Percentiles rank a stretch among this genome's conserved stretches.
Evolutionary conservation across 1,140 invertebrate species (phyloP).

Genomic region (Drosophila quadrilineata): DNA sequence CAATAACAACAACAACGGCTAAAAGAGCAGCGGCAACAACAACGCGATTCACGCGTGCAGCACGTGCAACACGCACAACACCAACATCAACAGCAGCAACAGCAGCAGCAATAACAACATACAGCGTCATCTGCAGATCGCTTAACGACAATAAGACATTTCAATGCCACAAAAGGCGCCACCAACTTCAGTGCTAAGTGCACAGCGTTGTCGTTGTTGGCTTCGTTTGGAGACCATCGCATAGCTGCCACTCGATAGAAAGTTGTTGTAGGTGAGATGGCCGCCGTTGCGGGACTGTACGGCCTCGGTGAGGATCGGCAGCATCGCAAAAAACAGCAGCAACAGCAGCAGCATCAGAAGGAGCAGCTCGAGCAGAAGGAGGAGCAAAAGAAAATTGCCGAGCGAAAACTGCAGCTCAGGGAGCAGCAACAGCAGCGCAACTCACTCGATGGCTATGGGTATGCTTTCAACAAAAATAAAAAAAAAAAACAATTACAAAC

Average conservation of each 20-base stretch:
- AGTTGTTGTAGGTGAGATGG: conserved; percentile 69
- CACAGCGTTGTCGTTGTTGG: neutral
- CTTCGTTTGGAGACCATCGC: neutral
- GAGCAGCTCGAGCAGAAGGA: conserved; percentile 80
- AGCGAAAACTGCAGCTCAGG: conserved; percentile 65
- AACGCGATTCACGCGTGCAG: no score
- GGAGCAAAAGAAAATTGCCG: conserved; percentile 77
- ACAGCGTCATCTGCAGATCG: conserved; percentile 7
- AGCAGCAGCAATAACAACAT: neutral
- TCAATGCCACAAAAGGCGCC: conserved; percentile 30
- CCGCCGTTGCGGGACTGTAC: conserved; percentile 80
- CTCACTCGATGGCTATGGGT: conserved; percentile 73
- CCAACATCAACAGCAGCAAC: neutral
- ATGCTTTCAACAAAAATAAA: no score
- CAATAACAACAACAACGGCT: neutral
- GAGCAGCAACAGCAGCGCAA: conserved; percentile 68
- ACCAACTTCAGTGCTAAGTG: conserved; percentile 21
- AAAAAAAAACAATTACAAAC: no score
- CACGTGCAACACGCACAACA: conserved; percentile 8
- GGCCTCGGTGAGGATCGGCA: conserved; percentile 80
- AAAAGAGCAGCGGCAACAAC: neutral
- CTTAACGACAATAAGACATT: conserved; percentile 16
- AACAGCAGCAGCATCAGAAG: conserved; percentile 76
- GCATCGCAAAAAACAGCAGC: conserved; percentile 78
- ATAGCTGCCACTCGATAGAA: conserved; percentile 2